Base-by-base conservation (phyloP, 2,113 vertebrate species). In the Anarrhichthys ocellatus region DNA sequence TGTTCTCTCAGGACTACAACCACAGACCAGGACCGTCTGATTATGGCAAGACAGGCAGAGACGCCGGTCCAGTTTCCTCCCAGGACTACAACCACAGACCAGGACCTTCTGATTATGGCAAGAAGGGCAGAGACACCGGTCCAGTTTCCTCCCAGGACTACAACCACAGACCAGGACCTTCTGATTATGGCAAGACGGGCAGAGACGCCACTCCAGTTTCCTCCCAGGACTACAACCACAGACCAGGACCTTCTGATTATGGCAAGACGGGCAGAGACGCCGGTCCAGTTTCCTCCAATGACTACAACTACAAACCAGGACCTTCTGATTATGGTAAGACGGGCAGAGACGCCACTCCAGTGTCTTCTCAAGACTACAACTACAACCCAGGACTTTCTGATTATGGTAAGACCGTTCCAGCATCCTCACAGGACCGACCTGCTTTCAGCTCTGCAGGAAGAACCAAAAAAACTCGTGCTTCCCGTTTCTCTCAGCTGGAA, bases 251-350 rank as follows among this genome's bases (percentile, higher is more conserved):
- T 7, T 70, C 67, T 52, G 10, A 52, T 1, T 36, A 36, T n/a
- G 46, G 67, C 1, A 52, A 52, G 9, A 68, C 1, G 1, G 44
- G 66, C 2, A 68, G 18, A 68, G 24, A 32, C 5, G 18, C 29
- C 5, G 6, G 18, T 52, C 46, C 67, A 52, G 18, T 36, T 0
- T 52, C 46, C 18, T 22, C 18, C 22, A 18, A 15, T 17, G 90
- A 91, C 73, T 86, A 79, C n/a, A 56, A 70, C 38, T 64, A 61
- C 52, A 56, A 80, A 80, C n/a, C 70, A 9, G 48, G n/a, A 27
- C 18, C 9, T 20, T n/a, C 88, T 15, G 42, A 73, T 1, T 79
- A 72, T 20, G 85, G 84, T 10, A 40, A 42, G 14, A 27, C 8
- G 1, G n/a, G 64, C 11, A 66, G 15, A 48, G 65, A 18, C 8